phyloP scores from a whole-genome alignment of 2,113 vertebrate species.

The human region DNA sequence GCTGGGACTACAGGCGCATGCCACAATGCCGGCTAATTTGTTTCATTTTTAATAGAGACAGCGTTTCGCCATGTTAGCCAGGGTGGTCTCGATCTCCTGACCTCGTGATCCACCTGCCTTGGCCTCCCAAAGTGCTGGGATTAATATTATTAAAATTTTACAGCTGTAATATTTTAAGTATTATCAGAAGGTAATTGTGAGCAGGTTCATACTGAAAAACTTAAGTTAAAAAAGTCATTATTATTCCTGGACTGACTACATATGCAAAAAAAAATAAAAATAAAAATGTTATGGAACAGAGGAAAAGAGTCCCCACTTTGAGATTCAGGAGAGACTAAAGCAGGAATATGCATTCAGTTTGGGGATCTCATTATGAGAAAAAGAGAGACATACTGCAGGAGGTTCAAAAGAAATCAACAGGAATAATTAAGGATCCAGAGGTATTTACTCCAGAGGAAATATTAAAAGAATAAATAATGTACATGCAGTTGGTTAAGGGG shows the following conservation, averaged over 20 bases:
- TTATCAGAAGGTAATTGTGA: conserved; percentile 51
- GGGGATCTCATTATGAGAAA: conserved; percentile 79
- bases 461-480: conserved; percentile 79
- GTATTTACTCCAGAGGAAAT: conserved; percentile 78
- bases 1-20: no score
- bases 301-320: conserved; percentile 59
- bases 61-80: no score
- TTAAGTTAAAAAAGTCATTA: conserved; percentile 57
- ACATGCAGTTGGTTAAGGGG: conserved; percentile 58
- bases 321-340: conserved; percentile 67
- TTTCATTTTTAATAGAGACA: no score
- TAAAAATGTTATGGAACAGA: conserved; percentile 32
- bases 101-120: no score
- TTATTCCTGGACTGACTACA: conserved; percentile 65
- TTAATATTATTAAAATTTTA: no score
- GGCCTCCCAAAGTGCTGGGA: no score
- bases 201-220: conserved; percentile 42
- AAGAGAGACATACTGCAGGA: conserved; percentile 60
- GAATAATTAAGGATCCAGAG: conserved; percentile 78
- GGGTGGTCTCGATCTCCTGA: no score
- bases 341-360: conserved; percentile 70
- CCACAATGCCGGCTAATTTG: no score
- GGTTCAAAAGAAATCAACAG: conserved; percentile 77
- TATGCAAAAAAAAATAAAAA: conserved; percentile 23
- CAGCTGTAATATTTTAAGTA: conserved; percentile 57